Conservation (phyloP, 2,113 vertebrate species). For the Arenaria interpres region DNA sequence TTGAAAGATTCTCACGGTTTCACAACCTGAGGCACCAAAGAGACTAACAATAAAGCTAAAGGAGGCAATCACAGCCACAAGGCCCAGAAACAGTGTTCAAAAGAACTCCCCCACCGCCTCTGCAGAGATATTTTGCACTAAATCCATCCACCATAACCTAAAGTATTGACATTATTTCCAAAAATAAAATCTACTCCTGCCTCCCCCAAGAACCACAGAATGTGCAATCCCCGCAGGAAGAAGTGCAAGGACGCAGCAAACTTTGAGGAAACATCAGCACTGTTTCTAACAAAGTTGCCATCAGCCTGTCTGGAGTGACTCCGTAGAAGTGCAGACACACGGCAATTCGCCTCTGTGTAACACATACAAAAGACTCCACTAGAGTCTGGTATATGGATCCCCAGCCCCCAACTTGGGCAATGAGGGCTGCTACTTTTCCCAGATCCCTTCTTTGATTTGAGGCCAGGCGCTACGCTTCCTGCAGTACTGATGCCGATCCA, state of each 20-base stretch:
- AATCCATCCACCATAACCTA: not conserved
- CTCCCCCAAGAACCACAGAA: not conserved
- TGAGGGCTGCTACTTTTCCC: constrained; percentile 25
- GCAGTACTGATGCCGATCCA: not conserved
- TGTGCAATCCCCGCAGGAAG: not conserved
- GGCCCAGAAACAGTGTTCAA: not conserved
- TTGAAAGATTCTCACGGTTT: not conserved
- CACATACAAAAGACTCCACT: constrained; percentile 58
- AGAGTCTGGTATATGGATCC: not conserved
- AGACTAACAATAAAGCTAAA: not conserved
- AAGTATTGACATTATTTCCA: not conserved
- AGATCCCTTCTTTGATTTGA: not conserved
- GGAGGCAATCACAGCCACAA: not conserved
- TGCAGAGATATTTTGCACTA: not conserved
- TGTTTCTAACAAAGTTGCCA: not conserved
- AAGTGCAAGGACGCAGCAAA: not conserved
- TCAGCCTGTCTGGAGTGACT: not conserved
- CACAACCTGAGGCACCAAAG: not conserved
- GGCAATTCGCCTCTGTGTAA: constrained; percentile 10
- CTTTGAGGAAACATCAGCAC: not conserved
- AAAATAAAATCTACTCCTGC: not conserved
- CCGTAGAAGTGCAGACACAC: not conserved
- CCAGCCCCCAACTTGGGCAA: constrained; percentile 38
- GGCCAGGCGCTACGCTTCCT: not conserved
- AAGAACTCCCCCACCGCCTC: not conserved